phyloP scores from a whole-genome alignment of 1,140 invertebrate genomes.

The Adelges cooleyi region DNA sequence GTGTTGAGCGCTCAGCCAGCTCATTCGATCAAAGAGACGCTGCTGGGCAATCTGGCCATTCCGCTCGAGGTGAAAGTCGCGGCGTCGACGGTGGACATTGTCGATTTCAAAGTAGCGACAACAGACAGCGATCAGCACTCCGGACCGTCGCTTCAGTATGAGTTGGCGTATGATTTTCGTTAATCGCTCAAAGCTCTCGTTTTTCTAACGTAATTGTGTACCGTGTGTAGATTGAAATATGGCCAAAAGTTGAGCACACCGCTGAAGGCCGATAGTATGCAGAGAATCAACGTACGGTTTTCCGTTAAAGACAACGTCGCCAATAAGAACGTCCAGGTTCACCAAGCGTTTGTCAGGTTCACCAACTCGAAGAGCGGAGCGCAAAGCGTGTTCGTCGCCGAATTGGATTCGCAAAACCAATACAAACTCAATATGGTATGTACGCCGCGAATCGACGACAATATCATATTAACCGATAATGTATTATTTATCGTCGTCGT shows the following conservation, averaged over 20 bases:
- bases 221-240: conserved; percentile 48
- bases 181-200: background rate
- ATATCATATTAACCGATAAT: background rate
- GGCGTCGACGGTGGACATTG: conserved; percentile 47
- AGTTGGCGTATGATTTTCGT: conserved; percentile 21
- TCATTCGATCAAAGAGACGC: conserved; percentile 43
- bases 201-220: background rate
- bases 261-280: conserved; percentile 74
- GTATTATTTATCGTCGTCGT: too few relatives aligned
- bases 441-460: conserved; percentile 29
- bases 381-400: conserved; percentile 88
- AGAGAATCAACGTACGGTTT: conserved; percentile 79
- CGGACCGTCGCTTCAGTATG: conserved; percentile 60
- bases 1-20: conserved; percentile 53
- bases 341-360: conserved; percentile 86
- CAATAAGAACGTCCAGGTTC: conserved; percentile 59
- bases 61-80: conserved; percentile 56
- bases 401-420: conserved; percentile 63
- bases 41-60: conserved; percentile 43
- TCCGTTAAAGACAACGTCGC: conserved; percentile 59
- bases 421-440: conserved; percentile 85
- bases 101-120: conserved; percentile 75
- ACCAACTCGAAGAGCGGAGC: conserved; percentile 49
- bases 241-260: conserved; percentile 55
- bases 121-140: conserved; percentile 78